phyloP scores from a whole-genome alignment of 2,888 invertebrate genomes.

The Drosophila meridiana region DNA sequence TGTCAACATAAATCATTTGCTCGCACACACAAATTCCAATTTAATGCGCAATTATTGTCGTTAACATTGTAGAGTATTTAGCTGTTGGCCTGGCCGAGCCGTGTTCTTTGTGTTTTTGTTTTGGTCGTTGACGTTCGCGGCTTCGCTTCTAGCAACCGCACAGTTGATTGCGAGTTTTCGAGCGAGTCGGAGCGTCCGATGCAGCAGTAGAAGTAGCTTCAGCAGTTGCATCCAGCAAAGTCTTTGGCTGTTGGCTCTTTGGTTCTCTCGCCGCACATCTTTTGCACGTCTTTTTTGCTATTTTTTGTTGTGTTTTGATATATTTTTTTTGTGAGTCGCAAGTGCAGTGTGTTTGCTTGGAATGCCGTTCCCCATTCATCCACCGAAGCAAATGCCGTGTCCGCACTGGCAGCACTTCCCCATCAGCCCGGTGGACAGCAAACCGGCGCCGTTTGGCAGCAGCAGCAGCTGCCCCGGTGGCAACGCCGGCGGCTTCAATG shows the following conservation, averaged over 20 bases:
- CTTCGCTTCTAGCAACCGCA: conserved; percentile 58
- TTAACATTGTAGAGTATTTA: conserved; percentile 15
- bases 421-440: conserved; percentile 76
- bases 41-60: not conserved
- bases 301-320: not conserved
- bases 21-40: not conserved
- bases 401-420: conserved; percentile 85
- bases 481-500: conserved; percentile 10
- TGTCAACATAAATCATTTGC: not conserved
- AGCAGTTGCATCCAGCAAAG: conserved; percentile 11
- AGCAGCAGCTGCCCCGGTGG: conserved; percentile 6
- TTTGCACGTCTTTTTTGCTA: not conserved
- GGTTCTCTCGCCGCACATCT: not conserved
- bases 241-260: not conserved
- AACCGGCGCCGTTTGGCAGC: conserved; percentile 59
- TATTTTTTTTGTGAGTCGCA: not conserved
- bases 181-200: conserved; percentile 45
- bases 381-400: conserved; percentile 83
- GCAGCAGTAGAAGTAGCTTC: conserved; percentile 28
- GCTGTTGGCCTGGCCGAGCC: not conserved
- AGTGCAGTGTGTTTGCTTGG: conserved; percentile 30
- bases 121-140: conserved; percentile 48
- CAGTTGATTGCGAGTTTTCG: conserved; percentile 64
- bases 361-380: conserved; percentile 83
- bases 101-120: conserved; percentile 39